Percentiles rank a stretch among this genome's conserved stretches.
Conservation (phyloP, 2,797 vertebrate genomes). For the Spondyliosoma cantharus region DNA sequence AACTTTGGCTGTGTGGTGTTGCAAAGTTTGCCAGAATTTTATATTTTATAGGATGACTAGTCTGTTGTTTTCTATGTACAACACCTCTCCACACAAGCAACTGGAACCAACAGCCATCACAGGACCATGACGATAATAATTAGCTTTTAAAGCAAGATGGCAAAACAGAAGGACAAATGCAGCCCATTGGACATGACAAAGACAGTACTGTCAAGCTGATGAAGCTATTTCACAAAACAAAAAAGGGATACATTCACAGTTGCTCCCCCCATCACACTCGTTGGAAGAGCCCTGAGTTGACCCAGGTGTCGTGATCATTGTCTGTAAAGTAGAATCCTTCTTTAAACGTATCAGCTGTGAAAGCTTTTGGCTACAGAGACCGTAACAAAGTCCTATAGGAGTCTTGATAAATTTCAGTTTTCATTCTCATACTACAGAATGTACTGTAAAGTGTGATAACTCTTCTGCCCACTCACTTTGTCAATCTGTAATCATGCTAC, state of each 20-base stretch:
- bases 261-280: background rate
- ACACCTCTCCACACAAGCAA: background rate
- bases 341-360: background rate
- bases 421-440: background rate
- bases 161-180: background rate
- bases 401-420: background rate
- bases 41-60: background rate
- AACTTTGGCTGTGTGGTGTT: background rate
- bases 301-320: background rate
- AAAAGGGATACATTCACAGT: background rate
- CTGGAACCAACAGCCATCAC: background rate
- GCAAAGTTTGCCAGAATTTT: background rate
- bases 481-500: background rate
- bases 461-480: slow-evolving; percentile 23
- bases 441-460: background rate
- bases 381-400: background rate
- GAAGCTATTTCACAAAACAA: background rate
- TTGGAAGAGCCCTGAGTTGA: background rate
- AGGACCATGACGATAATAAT: background rate
- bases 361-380: background rate
- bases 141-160: background rate
- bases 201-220: background rate
- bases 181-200: background rate
- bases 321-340: background rate
- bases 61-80: background rate